Conservation (phyloP, 2,797 vertebrate genomes). For the Apogon hyalosoma region DNA sequence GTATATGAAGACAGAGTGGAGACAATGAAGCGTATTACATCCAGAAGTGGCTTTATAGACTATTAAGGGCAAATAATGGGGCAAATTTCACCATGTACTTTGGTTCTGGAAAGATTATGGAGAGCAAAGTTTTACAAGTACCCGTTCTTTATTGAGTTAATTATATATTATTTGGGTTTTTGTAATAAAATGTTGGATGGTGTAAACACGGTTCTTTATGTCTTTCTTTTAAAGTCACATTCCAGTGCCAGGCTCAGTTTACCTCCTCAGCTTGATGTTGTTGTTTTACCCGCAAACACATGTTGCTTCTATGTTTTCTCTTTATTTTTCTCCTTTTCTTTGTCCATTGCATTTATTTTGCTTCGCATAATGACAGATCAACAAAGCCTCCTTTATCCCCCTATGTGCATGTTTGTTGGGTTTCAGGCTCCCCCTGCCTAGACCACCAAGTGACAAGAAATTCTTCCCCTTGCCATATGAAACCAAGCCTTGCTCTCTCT, state of each 20-base stretch:
- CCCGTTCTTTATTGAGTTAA: constrained; percentile 21
- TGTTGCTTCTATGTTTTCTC: constrained; percentile 23
- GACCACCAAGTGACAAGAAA: constrained; percentile 54
- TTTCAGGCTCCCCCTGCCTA: constrained; percentile 31
- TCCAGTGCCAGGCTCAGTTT: constrained; percentile 24
- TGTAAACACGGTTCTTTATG: constrained; percentile 21
- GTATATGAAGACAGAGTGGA: constrained; percentile 15
- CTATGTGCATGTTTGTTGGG: constrained; percentile 31
- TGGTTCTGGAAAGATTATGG: constrained; percentile 24
- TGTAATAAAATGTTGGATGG: constrained; percentile 1
- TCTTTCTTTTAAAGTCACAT: constrained; percentile 4
- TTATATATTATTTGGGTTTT: constrained; percentile 18
- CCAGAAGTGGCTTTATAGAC: constrained; percentile 30
- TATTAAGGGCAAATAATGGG: constrained; percentile 46
- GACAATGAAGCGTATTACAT: constrained; percentile 41
- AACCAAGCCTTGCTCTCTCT: constrained; percentile 39
- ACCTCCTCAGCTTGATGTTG: constrained; percentile 8
- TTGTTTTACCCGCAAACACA: constrained; percentile 39
- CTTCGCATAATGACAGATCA: constrained; percentile 33
- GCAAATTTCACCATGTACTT: constrained; percentile 20
- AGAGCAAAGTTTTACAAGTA: constrained; percentile 42
- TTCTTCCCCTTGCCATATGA: constrained; percentile 47
- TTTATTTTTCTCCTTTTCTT: constrained; percentile 27
- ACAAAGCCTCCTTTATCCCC: constrained; percentile 51
- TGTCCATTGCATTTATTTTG: constrained; percentile 26